Base-by-base conservation (phyloP, 2,797 vertebrate species). In the Lindbergichthys nudifrons region DNA sequence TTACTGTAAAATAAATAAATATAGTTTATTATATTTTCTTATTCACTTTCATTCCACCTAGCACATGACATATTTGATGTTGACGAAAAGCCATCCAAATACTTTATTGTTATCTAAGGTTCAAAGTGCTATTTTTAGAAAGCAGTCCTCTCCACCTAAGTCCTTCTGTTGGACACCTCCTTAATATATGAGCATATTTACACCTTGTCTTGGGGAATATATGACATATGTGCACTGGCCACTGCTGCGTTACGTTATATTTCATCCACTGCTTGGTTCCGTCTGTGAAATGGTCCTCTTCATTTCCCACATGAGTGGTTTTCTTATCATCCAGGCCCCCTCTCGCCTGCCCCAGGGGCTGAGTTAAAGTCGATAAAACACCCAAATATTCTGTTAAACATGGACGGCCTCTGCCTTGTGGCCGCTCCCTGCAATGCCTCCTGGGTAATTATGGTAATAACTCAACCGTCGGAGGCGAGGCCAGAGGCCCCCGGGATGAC, bases 261-360 rank as follows among this genome's bases (percentile, higher is more conserved):
- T 92, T 92, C 92, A 90, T 87, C 82, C 62, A 64, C 82, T 66
- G 88, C 88, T 85, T 91, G 69, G 85, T 93, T 94, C 94, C 87
- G 92, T 95, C 93, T 95, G 90, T 88, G 94, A 92, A 93, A 94
- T 85, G 91, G 70, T 89, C 75, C 75, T 77, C 88, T 95, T 97
- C 96, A 96, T 97, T 97, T 97, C 95, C 94, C 96, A 96, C 95
- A 95, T 95, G 94, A 97, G 92, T 95, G 94, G 89, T 93, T 97
- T 96, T 96, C 94, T 94, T 94, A 94, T 95, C 94, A 93, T 75
- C 82, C 46, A 13, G 63, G 66, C 42, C 73, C 80, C 83, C 74
- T 81, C 82, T 77, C 56, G 42, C 79, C 89, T 84, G 84, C 88
- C 88, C 90, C 73, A 4, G 36, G 72, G 75, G 80, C 84, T 86